Evolutionary conservation across 1,140 invertebrate genomes (phyloP), one percentile per base, ranked within the genome.

Genomic region (Diuraphis noxia): DNA sequence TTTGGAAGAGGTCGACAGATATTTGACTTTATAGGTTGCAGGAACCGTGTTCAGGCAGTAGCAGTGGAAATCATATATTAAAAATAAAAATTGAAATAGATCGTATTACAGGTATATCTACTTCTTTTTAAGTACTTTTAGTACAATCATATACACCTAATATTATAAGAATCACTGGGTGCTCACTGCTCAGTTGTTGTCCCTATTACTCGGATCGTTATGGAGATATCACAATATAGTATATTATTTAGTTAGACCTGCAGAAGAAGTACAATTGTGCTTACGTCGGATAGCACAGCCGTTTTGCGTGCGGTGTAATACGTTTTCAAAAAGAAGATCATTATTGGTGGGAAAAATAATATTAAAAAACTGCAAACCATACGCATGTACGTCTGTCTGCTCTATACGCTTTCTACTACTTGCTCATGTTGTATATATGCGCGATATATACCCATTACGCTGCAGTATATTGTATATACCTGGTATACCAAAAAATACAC

Each of bases 361-460:
- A n/a, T 43, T 19, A 25, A 36, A 82, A 84, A 84, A 81, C 23
- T 1, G 36, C 38, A 40, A 84, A 43, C 81, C 81, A 36, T 36
- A 30, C 79, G 81, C 40, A 30, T 30, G 82, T 25, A 38, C 17
- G 77, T 49, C 19, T 36, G 36, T 40, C 82, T n/a, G 40, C 25
- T 25, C 25, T 43, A 84, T 84, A 84, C 81, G 81, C 81, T 82
- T 82, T 82, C 81, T 82, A 82, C 25, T 72, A 72, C n/a, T 13
- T 13, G 13, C 56, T 36, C 19, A 21, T 79, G 34, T 36, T 36
- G 34, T 79, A 21, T 79, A 79, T 34, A 34, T 79, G 23, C 19
- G 19, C 17, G 46, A 63, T 17, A 23, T 38, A 79, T 79, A 79
- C 34, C 19, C 72, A 79, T 79, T 79, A 79, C 72, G n/a, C 72